Conservation (phyloP, 2,113 vertebrate species). For the Eudyptes chrysolophus region DNA sequence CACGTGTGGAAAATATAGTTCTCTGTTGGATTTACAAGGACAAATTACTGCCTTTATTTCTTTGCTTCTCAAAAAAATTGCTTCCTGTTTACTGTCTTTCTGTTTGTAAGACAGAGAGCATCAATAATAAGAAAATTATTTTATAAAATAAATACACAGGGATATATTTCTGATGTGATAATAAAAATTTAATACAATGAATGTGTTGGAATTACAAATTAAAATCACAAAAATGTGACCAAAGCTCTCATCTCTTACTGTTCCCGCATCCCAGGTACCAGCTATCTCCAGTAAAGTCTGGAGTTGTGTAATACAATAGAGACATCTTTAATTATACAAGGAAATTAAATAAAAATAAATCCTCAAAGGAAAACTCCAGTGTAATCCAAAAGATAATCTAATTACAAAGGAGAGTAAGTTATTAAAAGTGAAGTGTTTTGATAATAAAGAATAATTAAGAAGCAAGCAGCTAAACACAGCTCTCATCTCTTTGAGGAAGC, state of each 20-base stretch:
- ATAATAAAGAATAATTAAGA: slow-evolving; percentile 17
- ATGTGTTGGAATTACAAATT: neutral
- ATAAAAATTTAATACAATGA: neutral
- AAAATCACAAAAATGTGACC: neutral
- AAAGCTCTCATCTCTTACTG: neutral
- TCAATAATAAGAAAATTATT: neutral
- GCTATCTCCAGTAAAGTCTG: neutral
- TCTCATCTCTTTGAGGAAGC: neutral
- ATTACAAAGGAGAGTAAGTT: neutral
- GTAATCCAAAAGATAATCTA: neutral
- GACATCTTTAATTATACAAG: neutral
- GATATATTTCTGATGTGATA: neutral
- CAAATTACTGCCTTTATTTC: neutral
- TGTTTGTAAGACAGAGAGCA: neutral
- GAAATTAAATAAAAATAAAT: slow-evolving; percentile 25
- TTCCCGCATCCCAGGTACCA: neutral
- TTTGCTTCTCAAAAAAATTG: neutral
- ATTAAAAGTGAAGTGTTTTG: slow-evolving; percentile 26
- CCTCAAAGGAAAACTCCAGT: neutral
- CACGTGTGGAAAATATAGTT: neutral
- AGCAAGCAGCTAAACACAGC: neutral
- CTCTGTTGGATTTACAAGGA: neutral
- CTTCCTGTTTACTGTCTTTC: neutral
- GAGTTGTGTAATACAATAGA: neutral
- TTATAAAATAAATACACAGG: neutral